Evolutionary conservation across 2,113 vertebrate species (phyloP), one percentile per base, ranked within the genome.

Genomic region (Romanogobio albipinnatus): DNA sequence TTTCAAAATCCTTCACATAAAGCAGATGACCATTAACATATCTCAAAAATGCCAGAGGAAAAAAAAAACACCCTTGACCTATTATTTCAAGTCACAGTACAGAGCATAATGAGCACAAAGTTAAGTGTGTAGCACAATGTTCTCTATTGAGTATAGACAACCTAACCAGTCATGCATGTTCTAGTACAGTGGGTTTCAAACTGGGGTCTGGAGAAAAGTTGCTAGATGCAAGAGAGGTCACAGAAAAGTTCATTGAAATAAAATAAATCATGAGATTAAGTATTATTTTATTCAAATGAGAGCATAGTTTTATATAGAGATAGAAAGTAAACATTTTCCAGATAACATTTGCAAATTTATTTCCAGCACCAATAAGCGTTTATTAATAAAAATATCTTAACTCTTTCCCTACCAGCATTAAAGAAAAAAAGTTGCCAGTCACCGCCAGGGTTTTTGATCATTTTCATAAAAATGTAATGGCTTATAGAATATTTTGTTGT

Each of bases 91-190:
- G n/a, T 19, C 59, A 47, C 8, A 11, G 14, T 7, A 64, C 49
- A 76, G 70, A 74, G 43, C 43, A 26, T 74, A 78, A 76, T 53
- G 74, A 76, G n/a, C 49, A 47, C 68, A 47, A 76, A 33, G 11
- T 59, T 59, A 36, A 43, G 10, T 59, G 17, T 76, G 11, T 47
- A 47, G n/a, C 22, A 47, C 43, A 73, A 24, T 73, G 43, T 73
- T 47, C 11, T 71, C 36, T 43, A 11, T 5, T 70, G 36, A 22
- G 33, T 43, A 22, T 39, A 22, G 3, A 70, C 66, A 68, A 39
- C 33, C 33, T 39, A 73, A 11, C 10, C 39, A 45, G 10, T 24
- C 19, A 73, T 24, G 22, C 39, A 70, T 70, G 66, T 70, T 43
- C 17, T 43, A 71, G 9, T n/a, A 39, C 8, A 22, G 9, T 17